phyloP scores from a whole-genome alignment of 2,797 vertebrate genomes.

The Chrosomus eos region DNA sequence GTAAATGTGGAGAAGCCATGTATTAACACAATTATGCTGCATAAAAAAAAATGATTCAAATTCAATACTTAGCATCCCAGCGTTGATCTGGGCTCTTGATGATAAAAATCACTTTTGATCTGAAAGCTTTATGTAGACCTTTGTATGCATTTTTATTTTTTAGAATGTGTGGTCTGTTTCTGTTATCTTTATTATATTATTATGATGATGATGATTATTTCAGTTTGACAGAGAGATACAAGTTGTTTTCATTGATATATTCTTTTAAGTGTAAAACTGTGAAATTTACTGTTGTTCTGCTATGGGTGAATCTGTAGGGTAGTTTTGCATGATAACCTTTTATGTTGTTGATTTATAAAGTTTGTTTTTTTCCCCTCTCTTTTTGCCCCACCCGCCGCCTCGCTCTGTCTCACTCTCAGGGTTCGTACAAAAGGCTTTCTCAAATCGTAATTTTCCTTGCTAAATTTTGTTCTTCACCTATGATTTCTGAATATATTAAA shows the following conservation, averaged over 20 bases:
- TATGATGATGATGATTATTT: conserved; percentile 68
- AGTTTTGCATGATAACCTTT: conserved; percentile 94
- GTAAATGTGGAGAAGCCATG: conserved; percentile 88
- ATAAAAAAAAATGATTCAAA: conserved; percentile 69
- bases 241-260: conserved; percentile 72
- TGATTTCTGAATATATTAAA: conserved; percentile 68
- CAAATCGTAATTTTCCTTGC: conserved; percentile 80
- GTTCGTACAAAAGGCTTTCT: conserved; percentile 83
- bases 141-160: conserved; percentile 75
- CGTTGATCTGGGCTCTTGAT: conserved; percentile 68
- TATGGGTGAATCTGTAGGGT: conserved; percentile 93
- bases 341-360: conserved; percentile 79
- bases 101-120: conserved; percentile 90
- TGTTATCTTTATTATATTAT: conserved; percentile 69
- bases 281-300: conserved; percentile 91
- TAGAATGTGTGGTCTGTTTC: conserved; percentile 82
- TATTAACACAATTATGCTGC: conserved; percentile 83
- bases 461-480: conserved; percentile 69
- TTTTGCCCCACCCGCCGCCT: conserved; percentile 56
- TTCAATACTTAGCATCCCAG: conserved; percentile 67
- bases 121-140: conserved; percentile 94
- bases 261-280: conserved; percentile 88
- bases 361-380: conserved; percentile 71
- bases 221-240: conserved; percentile 84
- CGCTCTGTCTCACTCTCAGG: conserved; percentile 88